A percentile compares a stretch with the other conserved stretches of the same genome.
Evolutionary conservation across 2,113 vertebrate genomes (phyloP).

Genomic region (Trochalopteron elliotii): DNA sequence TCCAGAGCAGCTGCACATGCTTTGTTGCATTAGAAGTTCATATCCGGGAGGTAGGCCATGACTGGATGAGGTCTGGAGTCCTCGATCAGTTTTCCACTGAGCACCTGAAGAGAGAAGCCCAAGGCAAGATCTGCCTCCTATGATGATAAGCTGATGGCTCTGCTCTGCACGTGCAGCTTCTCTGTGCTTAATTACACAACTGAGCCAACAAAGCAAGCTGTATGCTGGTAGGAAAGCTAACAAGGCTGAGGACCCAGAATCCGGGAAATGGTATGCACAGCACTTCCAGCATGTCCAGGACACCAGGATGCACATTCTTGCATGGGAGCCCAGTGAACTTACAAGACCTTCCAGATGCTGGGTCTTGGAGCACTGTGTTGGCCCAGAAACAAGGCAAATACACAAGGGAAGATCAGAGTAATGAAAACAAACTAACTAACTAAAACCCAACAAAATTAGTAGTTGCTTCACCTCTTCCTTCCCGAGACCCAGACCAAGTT

Average conservation of each 20-base stretch:
- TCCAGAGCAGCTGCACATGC: background rate
- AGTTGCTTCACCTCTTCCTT: background rate
- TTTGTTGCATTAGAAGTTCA: background rate
- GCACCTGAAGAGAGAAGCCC: background rate
- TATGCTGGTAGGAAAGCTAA: background rate
- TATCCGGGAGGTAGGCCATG: rapidly evolving
- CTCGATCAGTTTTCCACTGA: background rate
- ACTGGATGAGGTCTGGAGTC: background rate
- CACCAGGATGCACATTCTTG: conserved; percentile 12
- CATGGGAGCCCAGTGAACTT: conserved; percentile 38
- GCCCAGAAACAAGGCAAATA: conserved; percentile 9
- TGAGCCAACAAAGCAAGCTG: background rate
- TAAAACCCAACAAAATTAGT: background rate
- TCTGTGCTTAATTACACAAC: background rate
- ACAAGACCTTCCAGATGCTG: conserved; percentile 33
- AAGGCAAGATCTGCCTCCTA: background rate
- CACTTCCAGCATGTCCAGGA: background rate
- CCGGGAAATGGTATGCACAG: background rate
- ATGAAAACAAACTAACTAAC: background rate
- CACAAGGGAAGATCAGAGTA: background rate
- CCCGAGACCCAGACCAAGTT: background rate
- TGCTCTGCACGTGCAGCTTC: background rate
- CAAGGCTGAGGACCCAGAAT: background rate
- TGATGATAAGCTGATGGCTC: background rate
- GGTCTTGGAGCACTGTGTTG: background rate